Evolutionary conservation across 2,888 invertebrate species (phyloP).

Genomic region (Dryocosmus kuriphilus): DNA sequence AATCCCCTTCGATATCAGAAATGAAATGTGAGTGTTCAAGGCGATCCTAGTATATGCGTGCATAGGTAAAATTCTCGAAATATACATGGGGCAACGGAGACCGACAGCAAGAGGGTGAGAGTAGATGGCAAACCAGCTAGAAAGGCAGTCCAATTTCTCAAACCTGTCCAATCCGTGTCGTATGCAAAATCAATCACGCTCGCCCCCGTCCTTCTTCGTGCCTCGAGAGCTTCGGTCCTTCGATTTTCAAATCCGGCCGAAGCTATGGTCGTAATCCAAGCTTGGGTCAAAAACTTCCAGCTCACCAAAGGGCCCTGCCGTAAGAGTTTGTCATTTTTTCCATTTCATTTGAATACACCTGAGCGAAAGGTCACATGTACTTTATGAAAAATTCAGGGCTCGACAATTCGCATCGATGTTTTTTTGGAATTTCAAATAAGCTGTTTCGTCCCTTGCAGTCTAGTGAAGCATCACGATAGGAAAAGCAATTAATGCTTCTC

Average conservation of each 20-base stretch:
- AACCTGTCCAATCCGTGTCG: constrained; percentile 78
- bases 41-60: constrained; percentile 18
- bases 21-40: constrained; percentile 38
- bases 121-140: constrained; percentile 64
- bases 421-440: constrained; percentile 27
- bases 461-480: neutral
- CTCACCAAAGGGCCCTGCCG: constrained; percentile 16
- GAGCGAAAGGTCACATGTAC: constrained; percentile 25
- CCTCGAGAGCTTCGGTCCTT: constrained; percentile 55
- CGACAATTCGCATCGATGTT: constrained; percentile 8
- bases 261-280: constrained; percentile 54
- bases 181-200: constrained; percentile 78
- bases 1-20: constrained; percentile 64
- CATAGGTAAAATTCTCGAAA: constrained; percentile 57
- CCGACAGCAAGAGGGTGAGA: constrained; percentile 51
- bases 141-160: constrained; percentile 77
- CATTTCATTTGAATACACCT: constrained; percentile 35
- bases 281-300: constrained; percentile 4
- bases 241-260: constrained; percentile 69
- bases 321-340: constrained; percentile 31
- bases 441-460: constrained; percentile 5
- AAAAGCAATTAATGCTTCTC: constrained; percentile 41
- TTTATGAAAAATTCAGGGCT: constrained; percentile 19
- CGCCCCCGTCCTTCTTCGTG: constrained; percentile 51
- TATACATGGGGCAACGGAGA: constrained; percentile 49